Conservation (phyloP, 2,888 invertebrate genomes). For the Atethmia centrago region DNA sequence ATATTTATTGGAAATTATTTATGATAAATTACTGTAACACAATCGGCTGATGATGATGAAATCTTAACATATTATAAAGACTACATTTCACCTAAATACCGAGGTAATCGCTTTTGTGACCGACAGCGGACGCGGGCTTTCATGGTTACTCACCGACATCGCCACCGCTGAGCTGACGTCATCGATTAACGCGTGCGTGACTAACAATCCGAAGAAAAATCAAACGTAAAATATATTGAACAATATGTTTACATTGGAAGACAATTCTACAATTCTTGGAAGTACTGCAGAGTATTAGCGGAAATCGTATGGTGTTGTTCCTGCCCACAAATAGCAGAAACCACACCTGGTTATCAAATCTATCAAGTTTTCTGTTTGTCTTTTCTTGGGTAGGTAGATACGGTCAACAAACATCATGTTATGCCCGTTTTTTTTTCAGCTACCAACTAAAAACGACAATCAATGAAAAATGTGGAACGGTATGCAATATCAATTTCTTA, state of each 20-base stretch:
- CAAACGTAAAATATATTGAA: slow-evolving; percentile 65
- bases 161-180: slow-evolving; percentile 85
- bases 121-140: slow-evolving; percentile 72
- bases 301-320: slow-evolving; percentile 36
- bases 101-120: slow-evolving; percentile 76
- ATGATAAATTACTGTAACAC: not conserved
- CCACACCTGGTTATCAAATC: slow-evolving; percentile 4
- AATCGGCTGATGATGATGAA: slow-evolving; percentile 40
- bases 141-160: slow-evolving; percentile 86
- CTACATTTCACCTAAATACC: slow-evolving; percentile 80
- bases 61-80: slow-evolving; percentile 67
- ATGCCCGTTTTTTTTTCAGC: not conserved
- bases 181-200: slow-evolving; percentile 84
- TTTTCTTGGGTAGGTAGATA: not conserved
- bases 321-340: slow-evolving; percentile 24
- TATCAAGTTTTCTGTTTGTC: slow-evolving; percentile 7
- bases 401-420: not conserved
- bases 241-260: slow-evolving; percentile 72
- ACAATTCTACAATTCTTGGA: slow-evolving; percentile 67
- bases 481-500: not conserved
- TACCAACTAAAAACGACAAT: slow-evolving; percentile 4
- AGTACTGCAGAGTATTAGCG: slow-evolving; percentile 39
- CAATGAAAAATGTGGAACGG: not conserved
- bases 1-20: not conserved
- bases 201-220: slow-evolving; percentile 82